Percentiles rank a stretch among this genome's conserved stretches.
phyloP scores from a whole-genome alignment of 1,140 invertebrate genomes.

The Brachionus koreanus region DNA sequence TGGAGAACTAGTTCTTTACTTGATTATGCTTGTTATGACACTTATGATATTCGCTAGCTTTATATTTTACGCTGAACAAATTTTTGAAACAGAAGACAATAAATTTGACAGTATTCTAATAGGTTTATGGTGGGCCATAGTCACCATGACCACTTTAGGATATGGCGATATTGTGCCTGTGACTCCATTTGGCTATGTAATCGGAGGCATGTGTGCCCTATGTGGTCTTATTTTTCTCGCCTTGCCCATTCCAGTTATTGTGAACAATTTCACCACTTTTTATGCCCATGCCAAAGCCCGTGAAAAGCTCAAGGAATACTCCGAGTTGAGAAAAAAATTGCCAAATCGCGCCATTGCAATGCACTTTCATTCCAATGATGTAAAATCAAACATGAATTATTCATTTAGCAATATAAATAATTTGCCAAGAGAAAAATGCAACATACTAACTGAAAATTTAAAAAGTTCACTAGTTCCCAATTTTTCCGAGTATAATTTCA shows the following conservation, averaged over 20 bases:
- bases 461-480: neutral
- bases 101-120: constrained; percentile 30
- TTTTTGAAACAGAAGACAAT: constrained; percentile 45
- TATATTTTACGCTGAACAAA: constrained; percentile 90
- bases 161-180: constrained; percentile 45
- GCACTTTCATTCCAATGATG: constrained; percentile 30
- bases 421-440: neutral
- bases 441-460: neutral
- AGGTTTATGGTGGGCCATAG: constrained; percentile 42
- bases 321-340: neutral
- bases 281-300: constrained; percentile 21
- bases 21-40: constrained; percentile 90
- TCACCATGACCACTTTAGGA: constrained; percentile 45
- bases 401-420: neutral
- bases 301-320: constrained; percentile 35
- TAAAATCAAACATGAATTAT: neutral
- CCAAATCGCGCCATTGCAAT: neutral
- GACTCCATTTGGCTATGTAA: constrained; percentile 25
- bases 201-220: constrained; percentile 34
- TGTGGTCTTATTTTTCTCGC: constrained; percentile 39
- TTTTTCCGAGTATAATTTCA: neutral
- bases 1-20: constrained; percentile 65
- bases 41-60: constrained; percentile 94
- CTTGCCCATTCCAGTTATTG: constrained; percentile 45
- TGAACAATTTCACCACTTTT: constrained; percentile 41